phyloP scores from a whole-genome alignment of 1,140 invertebrate genomes.

The Hylaeus anthracinus region DNA sequence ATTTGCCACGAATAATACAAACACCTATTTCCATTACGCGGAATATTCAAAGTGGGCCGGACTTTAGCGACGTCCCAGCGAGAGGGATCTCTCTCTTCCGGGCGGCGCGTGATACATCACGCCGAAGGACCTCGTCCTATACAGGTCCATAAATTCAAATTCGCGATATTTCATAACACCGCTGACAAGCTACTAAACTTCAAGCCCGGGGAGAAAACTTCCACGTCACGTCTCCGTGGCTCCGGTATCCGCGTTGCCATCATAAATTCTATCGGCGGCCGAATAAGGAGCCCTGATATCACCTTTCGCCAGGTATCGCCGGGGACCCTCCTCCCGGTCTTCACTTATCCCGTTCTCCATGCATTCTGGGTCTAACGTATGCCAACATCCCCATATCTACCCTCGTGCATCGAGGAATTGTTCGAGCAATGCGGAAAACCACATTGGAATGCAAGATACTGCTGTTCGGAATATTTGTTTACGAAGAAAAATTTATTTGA shows the following conservation, averaged over 20 bases:
- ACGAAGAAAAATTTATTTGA: no score
- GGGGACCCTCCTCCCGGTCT: not conserved
- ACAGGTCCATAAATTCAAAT: constrained; percentile 40
- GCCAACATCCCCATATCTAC: no score
- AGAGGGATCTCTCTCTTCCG: not conserved
- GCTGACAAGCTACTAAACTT: constrained; percentile 32
- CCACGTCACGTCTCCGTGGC: constrained; percentile 17
- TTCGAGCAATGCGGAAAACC: no score
- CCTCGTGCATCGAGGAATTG: no score
- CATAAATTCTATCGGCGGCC: constrained; percentile 34
- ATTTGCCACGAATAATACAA: no score
- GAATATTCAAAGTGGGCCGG: constrained; percentile 9
- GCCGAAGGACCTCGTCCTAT: not conserved
- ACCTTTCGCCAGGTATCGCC: constrained; percentile 16
- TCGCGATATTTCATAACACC: constrained; percentile 27
- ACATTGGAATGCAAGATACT: no score
- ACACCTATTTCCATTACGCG: no score
- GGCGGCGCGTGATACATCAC: not conserved
- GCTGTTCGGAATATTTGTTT: no score
- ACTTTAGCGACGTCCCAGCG: not conserved
- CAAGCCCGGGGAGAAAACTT: constrained; percentile 32
- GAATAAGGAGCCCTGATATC: constrained; percentile 38
- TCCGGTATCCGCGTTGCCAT: constrained; percentile 10
- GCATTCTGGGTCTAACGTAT: not conserved
- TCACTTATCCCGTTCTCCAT: no score